phyloP scores from a whole-genome alignment of 2,797 vertebrate genomes.

The Propithecus deckenii region DNA sequence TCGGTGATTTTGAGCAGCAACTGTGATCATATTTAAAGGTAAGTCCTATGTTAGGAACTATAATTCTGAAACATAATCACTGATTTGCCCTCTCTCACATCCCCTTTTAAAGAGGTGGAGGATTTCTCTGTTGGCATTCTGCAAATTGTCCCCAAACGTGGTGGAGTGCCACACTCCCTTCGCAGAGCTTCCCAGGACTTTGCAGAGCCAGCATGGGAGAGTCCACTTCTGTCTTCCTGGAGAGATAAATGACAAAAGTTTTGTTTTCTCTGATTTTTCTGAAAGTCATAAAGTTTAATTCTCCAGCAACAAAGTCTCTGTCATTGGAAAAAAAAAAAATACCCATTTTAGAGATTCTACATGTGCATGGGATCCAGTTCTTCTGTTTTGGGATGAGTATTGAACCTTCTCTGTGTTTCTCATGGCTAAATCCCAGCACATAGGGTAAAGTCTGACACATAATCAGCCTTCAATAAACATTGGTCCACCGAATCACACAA shows the following conservation, averaged over 20 bases:
- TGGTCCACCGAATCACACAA: not conserved
- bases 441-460: no score
- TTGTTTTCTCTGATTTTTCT: not conserved
- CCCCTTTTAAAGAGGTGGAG: not conserved
- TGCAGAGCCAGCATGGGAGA: not conserved
- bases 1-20: not conserved
- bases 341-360: not conserved
- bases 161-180: not conserved
- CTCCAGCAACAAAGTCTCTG: not conserved
- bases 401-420: not conserved
- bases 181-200: rapidly evolving
- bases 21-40: not conserved
- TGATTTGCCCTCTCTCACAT: not conserved
- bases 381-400: not conserved
- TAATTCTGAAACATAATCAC: not conserved
- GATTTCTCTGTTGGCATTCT: not conserved
- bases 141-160: rapidly evolving
- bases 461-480: not conserved
- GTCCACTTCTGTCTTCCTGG: not conserved
- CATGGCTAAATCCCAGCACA: not conserved
- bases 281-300: not conserved
- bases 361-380: not conserved
- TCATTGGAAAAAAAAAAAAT: not conserved
- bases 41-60: not conserved
- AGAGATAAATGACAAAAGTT: not conserved